A percentile compares a stretch with the other conserved stretches of the same genome.
These are phyloP conservation scores for Synergus umbraculus DNA, from an alignment of 2,888 invertebrate genomes.

Conservation along the genomic window DNA sequence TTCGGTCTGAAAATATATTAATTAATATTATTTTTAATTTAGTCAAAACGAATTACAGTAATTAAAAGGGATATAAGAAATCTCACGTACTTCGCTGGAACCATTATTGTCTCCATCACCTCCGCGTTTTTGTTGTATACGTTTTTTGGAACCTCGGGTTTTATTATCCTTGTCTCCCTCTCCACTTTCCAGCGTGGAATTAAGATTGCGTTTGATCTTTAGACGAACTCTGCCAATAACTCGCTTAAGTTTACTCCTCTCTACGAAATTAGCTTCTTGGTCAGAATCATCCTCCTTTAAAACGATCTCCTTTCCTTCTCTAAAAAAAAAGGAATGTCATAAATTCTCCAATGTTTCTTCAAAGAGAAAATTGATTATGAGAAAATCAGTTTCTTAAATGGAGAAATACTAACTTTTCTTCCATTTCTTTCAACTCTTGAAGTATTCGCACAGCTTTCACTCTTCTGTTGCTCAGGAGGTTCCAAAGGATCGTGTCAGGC, in stretches of 20 bases:
- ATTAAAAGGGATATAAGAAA: not conserved
- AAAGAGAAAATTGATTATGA: not conserved
- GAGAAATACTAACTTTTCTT: conserved; percentile 81
- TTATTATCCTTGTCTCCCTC: conserved; percentile 50
- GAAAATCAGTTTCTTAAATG: not conserved
- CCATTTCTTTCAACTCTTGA: conserved; percentile 83
- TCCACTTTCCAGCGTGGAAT: conserved; percentile 47
- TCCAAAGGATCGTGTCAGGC: conserved; percentile 89
- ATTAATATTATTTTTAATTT: not conserved
- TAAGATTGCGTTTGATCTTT: conserved; percentile 46
- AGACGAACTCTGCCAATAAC: conserved; percentile 43
- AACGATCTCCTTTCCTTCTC: conserved; percentile 81
- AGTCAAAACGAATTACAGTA: not conserved
- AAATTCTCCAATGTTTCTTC: not conserved
- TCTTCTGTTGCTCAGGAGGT: conserved; percentile 85
- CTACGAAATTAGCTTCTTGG: conserved; percentile 77
- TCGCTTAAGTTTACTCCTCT: conserved; percentile 47
- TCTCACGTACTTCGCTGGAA: conserved; percentile 54
- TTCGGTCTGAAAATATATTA: conserved; percentile 18
- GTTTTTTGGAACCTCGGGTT: conserved; percentile 56
- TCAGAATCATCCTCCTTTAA: conserved; percentile 86
- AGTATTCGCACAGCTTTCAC: conserved; percentile 86
- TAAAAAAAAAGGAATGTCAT: conserved; percentile 60
- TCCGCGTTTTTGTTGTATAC: conserved; percentile 56
- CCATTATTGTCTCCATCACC: conserved; percentile 68